Evolutionary conservation across 2,113 vertebrate species (phyloP), one percentile per base, ranked within the genome.

Genomic region (Cyprinus carpio): DNA sequence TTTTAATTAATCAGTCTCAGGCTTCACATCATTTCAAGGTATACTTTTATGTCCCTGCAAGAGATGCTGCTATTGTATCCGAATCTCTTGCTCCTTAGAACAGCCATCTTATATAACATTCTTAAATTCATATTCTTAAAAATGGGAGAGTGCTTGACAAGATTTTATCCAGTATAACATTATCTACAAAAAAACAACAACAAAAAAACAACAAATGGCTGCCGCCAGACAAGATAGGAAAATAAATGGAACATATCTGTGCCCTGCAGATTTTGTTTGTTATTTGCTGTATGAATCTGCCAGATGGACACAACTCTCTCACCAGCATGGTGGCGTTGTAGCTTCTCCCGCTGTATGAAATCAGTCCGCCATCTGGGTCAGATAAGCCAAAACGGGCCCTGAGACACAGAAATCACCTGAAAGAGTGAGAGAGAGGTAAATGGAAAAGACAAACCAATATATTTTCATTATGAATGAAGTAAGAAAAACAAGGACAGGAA

Each of bases 271-370:
- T 83, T 79, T 67, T 15, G 67, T 74, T 77, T 64, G 62, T 49
- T 58, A 2, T 51, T 37, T 79, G 2, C n/a, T 5, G 69, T n/a
- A 43, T 43, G 46, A 67, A 75, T 11, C 13, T 11, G 49, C 58
- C 62, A 37, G 82, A 75, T 84, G 40, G 46, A 54, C 25, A n/a
- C 23, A 37, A 10, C 1, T 74, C 62, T 88, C 93, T 0, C 95
- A 98, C 98, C 98, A 99, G 97, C 93, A 99, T 93, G 18, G 98
- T 99, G 77, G 95, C 98, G 37, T 96, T 97, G 89, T 98, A 99
- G 88, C 96, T 96, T 89, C 95, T 96, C 54, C 98, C 98, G 0
- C 96, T 96, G 18, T 98, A 99, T 20, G 96, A 98, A 91, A 98
- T 97, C 78, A 99, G 95, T 99, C 97, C 87, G 96, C 96, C 89